Conservation (phyloP, 2,888 invertebrate species). For the Hirtodrosophila histrioides region DNA sequence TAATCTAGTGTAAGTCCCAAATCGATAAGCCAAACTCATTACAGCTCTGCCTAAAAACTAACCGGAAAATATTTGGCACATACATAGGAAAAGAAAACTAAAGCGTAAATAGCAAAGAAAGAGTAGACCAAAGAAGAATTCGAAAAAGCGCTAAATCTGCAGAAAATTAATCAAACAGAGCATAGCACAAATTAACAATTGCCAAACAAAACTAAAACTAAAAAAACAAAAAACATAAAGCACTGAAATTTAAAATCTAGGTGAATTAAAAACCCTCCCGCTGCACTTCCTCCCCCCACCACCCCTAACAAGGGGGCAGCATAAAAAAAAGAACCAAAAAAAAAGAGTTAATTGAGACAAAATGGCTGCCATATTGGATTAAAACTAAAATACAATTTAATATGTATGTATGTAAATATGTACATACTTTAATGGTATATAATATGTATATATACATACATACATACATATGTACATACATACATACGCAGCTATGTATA, state of each 20-base stretch:
- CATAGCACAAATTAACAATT: constrained; percentile 43
- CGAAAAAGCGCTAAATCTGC: constrained; percentile 52
- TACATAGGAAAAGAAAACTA: constrained; percentile 59
- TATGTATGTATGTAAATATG: constrained; percentile 50
- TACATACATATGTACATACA: constrained; percentile 31
- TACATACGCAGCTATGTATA: constrained; percentile 33
- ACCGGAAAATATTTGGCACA: constrained; percentile 70
- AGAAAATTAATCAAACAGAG: constrained; percentile 44
- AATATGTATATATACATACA: constrained; percentile 30
- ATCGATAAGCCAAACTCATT: constrained; percentile 24
- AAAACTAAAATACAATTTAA: constrained; percentile 79
- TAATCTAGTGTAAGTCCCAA: constrained; percentile 15
- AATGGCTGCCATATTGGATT: constrained; percentile 82
- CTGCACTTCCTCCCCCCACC: constrained; percentile 1
- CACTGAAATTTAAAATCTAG: constrained; percentile 66
- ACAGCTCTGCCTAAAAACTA: constrained; percentile 18
- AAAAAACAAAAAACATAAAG: constrained; percentile 3
- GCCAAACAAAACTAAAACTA: too few relatives aligned
- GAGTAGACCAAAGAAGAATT: constrained; percentile 52
- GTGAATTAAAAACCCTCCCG: constrained; percentile 53
- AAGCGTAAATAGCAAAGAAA: constrained; percentile 66
- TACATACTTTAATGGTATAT: neutral
- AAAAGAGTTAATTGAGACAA: constrained; percentile 75
- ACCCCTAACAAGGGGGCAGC: constrained; percentile 16
- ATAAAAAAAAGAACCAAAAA: constrained; percentile 15